These are phyloP conservation scores for Parnassius orleans DNA, from an alignment of 2,888 invertebrate genomes.

Conservation along the genomic window DNA sequence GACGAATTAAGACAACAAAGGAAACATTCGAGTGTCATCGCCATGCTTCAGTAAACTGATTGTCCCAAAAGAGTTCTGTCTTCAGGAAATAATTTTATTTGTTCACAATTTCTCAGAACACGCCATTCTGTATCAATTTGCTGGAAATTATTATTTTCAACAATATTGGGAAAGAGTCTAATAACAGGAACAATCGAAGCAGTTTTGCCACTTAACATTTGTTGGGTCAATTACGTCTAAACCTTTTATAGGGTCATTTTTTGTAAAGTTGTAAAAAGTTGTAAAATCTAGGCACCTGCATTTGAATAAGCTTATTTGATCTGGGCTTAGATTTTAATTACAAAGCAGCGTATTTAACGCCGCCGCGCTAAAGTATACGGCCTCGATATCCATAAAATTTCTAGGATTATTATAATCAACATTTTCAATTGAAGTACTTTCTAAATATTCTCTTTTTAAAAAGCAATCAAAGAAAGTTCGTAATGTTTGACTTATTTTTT, in stretches of 20 bases:
- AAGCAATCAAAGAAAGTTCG: conserved; percentile 40
- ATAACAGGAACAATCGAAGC: no score
- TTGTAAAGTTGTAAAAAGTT: neutral
- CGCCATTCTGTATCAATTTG: no score
- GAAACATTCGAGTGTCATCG: no score
- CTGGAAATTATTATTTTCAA: no score
- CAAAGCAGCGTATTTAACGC: conserved; percentile 30
- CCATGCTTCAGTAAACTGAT: no score
- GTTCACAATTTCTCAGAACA: neutral
- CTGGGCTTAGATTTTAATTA: conserved; percentile 26
- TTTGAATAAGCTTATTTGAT: conserved; percentile 32
- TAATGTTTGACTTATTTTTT: conserved; percentile 30
- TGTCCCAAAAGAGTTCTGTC: no score
- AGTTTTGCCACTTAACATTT: no score
- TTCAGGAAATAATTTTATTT: neutral
- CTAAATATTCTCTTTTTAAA: conserved; percentile 33
- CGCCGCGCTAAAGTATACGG: conserved; percentile 24
- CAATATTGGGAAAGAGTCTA: no score
- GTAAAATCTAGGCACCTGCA: conserved; percentile 26
- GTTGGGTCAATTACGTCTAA: conserved; percentile 16
- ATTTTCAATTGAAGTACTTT: conserved; percentile 32
- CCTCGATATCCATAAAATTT: conserved; percentile 25
- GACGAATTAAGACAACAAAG: neutral
- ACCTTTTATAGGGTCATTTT: no score
- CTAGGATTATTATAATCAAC: conserved; percentile 33